A percentile compares a stretch with the other conserved stretches of the same genome.
Evolutionary conservation across 2,113 vertebrate genomes (phyloP).

Genomic region (Hyla sarda): DNA sequence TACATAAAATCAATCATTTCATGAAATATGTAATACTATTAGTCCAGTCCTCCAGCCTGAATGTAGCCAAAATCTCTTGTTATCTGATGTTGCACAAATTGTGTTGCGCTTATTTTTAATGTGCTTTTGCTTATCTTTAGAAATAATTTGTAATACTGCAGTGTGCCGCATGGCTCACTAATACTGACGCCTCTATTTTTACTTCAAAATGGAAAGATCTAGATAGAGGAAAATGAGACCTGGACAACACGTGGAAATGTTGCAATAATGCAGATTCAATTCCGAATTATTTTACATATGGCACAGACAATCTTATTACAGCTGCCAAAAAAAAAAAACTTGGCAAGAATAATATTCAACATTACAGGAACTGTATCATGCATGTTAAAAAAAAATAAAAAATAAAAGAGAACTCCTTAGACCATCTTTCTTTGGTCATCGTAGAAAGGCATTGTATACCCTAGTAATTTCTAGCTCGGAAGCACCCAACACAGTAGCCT

Average conservation of each 20-base stretch:
- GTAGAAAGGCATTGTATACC: too few relatives aligned
- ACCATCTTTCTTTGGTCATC: too few relatives aligned
- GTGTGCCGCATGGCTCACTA: conserved; percentile 1
- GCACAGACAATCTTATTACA: conserved; percentile 4
- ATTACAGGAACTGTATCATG: background rate
- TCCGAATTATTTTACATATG: conserved; percentile 4
- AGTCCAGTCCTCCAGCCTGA: background rate
- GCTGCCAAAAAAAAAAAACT: background rate
- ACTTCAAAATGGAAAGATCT: conserved; percentile 4
- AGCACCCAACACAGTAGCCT: too few relatives aligned
- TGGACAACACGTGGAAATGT: conserved; percentile 1
- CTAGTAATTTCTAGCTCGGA: too few relatives aligned
- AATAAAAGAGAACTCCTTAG: too few relatives aligned
- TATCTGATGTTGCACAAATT: conserved; percentile 53
- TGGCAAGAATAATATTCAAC: background rate
- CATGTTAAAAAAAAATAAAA: background rate
- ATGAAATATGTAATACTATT: conserved; percentile 39
- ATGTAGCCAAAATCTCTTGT: conserved; percentile 10
- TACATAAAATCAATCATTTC: conserved; percentile 53
- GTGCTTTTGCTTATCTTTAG: conserved; percentile 34
- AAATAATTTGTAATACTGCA: conserved; percentile 39
- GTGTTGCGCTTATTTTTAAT: conserved; percentile 18
- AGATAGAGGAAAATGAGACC: conserved; percentile 37
- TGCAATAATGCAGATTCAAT: background rate
- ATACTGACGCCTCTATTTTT: conserved; percentile 30